Conservation (phyloP, 2,888 invertebrate species). For the Macaria notata region DNA sequence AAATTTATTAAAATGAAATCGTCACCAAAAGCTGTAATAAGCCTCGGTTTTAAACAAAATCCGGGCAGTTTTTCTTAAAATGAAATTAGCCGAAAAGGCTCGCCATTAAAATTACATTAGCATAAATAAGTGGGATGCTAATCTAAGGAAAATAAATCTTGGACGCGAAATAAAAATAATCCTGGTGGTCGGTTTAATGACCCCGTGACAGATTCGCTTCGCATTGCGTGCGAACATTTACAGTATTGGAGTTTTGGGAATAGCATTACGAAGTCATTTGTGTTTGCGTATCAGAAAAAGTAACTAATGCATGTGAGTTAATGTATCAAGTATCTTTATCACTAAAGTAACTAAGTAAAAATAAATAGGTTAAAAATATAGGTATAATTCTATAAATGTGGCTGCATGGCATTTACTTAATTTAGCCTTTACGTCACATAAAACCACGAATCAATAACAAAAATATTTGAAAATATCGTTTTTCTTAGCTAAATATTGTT, state of each 20-base stretch:
- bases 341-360: too few species aligned
- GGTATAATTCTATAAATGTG: too few species aligned
- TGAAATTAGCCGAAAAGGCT: constrained; percentile 80
- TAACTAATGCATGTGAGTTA: too few species aligned
- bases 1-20: constrained; percentile 65
- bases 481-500: too few species aligned
- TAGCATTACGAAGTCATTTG: not conserved
- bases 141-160: constrained; percentile 80
- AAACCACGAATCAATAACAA: too few species aligned
- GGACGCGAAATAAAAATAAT: constrained; percentile 75
- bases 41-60: constrained; percentile 71
- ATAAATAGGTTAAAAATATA: too few species aligned
- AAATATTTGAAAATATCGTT: too few species aligned
- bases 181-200: constrained; percentile 61
- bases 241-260: constrained; percentile 8
- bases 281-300: too few species aligned
- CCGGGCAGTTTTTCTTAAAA: constrained; percentile 73
- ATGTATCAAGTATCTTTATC: too few species aligned
- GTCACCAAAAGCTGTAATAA: constrained; percentile 70
- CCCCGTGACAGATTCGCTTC: constrained; percentile 59
- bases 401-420: too few species aligned
- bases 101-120: constrained; percentile 82
- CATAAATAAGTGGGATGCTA: constrained; percentile 82
- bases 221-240: constrained; percentile 17
- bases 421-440: too few species aligned